Conservation (phyloP, 2,888 invertebrate genomes). For the Leptinotarsa juncta region DNA sequence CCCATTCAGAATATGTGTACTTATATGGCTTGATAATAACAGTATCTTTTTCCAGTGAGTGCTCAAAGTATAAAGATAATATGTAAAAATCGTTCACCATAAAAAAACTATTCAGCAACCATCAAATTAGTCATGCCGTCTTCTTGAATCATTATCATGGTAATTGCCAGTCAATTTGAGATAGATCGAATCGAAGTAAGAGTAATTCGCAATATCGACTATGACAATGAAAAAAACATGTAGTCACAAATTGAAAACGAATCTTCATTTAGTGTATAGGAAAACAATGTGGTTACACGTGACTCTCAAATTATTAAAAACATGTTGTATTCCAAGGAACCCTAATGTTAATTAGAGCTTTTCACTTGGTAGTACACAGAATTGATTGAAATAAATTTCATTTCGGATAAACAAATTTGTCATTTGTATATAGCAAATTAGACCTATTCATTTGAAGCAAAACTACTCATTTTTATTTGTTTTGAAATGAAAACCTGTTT, state of each 20-base stretch:
- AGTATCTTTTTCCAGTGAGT: constrained; percentile 13
- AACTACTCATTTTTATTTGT: too few species aligned
- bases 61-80: background rate
- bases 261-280: background rate
- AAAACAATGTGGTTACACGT: too few species aligned
- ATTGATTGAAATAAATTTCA: too few species aligned
- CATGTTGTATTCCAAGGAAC: too few species aligned
- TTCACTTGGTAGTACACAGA: too few species aligned
- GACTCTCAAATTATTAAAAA: too few species aligned
- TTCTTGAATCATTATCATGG: constrained; percentile 1
- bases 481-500: too few species aligned
- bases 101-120: constrained; percentile 3
- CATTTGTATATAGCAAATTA: too few species aligned
- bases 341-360: too few species aligned
- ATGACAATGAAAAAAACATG: background rate
- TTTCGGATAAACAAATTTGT: too few species aligned
- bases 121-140: constrained; percentile 10
- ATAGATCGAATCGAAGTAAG: background rate
- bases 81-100: constrained; percentile 5
- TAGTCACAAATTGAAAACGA: background rate
- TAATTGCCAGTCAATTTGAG: background rate
- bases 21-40: constrained; percentile 9
- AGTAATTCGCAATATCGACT: background rate
- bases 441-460: too few species aligned
- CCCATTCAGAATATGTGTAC: constrained; percentile 8